Conservation (phyloP, 2,888 invertebrate genomes). For the Gandaritis pyraliata region DNA sequence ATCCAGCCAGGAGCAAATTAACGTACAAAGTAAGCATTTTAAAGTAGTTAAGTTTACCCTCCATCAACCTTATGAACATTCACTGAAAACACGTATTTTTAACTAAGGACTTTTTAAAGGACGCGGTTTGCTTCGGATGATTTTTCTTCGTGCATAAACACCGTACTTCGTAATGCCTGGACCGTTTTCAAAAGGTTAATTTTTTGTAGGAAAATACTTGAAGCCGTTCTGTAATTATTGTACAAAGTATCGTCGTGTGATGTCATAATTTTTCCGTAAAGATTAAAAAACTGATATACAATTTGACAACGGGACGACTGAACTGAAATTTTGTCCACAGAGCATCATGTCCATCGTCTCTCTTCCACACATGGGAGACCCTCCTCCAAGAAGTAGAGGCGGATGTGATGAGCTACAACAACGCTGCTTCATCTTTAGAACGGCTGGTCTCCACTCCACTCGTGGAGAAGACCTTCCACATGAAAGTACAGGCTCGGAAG, state of each 20-base stretch:
- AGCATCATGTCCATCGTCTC: conserved; percentile 89
- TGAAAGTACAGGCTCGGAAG: conserved; percentile 95
- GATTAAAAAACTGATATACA: too few species aligned
- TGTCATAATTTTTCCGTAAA: too few species aligned
- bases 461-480: conserved; percentile 93
- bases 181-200: not conserved
- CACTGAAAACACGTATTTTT: not conserved
- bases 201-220: not conserved
- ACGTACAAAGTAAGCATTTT: too few species aligned
- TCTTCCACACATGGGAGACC: conserved; percentile 96
- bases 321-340: conserved; percentile 62
- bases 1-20: not conserved
- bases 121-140: too few species aligned
- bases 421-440: conserved; percentile 91
- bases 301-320: too few species aligned
- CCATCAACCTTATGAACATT: too few species aligned
- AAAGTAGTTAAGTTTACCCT: not conserved
- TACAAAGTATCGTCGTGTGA: too few species aligned
- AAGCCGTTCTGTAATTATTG: too few species aligned
- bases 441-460: conserved; percentile 92
- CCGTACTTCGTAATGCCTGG: not conserved
- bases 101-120: not conserved
- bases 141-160: not conserved
- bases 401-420: conserved; percentile 93
- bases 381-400: conserved; percentile 95